A percentile compares a stretch with the other conserved stretches of the same genome.
Evolutionary conservation across 2,888 invertebrate genomes (phyloP).

Genomic region (Lycia hirtaria): DNA sequence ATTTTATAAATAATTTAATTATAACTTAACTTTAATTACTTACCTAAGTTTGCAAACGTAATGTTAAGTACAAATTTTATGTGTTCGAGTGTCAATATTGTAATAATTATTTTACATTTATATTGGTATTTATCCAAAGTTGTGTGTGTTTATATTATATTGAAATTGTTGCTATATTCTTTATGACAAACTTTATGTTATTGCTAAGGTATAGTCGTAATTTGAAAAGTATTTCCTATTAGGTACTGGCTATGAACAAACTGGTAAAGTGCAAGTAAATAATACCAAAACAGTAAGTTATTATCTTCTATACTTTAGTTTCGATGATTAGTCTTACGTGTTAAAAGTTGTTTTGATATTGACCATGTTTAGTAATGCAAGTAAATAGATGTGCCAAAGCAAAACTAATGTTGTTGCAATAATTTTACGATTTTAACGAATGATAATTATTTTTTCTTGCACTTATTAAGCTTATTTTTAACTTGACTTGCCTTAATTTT

Average conservation of each 20-base stretch:
- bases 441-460: slow-evolving; percentile 36
- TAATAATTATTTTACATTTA: slow-evolving; percentile 69
- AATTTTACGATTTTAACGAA: slow-evolving; percentile 51
- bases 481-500: slow-evolving; percentile 40
- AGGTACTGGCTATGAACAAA: slow-evolving; percentile 61
- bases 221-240: slow-evolving; percentile 55
- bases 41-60: slow-evolving; percentile 71
- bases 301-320: slow-evolving; percentile 12
- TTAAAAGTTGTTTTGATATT: slow-evolving; percentile 2
- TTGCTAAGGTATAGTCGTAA: slow-evolving; percentile 58
- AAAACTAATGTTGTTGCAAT: slow-evolving; percentile 65
- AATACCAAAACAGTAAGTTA: slow-evolving; percentile 11
- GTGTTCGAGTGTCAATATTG: slow-evolving; percentile 81
- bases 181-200: slow-evolving; percentile 73
- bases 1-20: slow-evolving; percentile 48
- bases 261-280: slow-evolving; percentile 33
- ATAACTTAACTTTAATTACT: slow-evolving; percentile 60
- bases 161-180: slow-evolving; percentile 81
- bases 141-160: slow-evolving; percentile 81
- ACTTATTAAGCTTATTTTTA: slow-evolving; percentile 44
- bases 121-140: slow-evolving; percentile 81
- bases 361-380: slow-evolving; percentile 18
- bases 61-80: slow-evolving; percentile 81
- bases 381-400: slow-evolving; percentile 73
- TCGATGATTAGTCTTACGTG: slow-evolving; percentile 2